Evolutionary conservation across 2,113 vertebrate genomes (phyloP), one percentile per base, ranked within the genome.

Genomic region (Ictidomys tridecemlineatus): DNA sequence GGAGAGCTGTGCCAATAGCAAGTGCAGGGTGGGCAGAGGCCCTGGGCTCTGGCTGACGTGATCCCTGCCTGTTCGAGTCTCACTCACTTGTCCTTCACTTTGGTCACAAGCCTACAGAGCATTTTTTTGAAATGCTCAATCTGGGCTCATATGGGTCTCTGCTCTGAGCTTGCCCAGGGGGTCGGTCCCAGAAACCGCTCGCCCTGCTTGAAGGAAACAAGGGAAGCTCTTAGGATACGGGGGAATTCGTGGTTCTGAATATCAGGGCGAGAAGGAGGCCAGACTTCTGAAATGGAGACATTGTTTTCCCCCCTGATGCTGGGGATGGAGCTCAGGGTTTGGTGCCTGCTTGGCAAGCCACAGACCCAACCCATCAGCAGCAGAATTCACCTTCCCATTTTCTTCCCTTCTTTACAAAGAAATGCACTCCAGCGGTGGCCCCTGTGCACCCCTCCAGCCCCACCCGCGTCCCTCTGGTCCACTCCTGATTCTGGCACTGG

Each of bases 51-150:
- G 14, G 63, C 58, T n/a, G n/a, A 30, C 42, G 37, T 0, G 34
- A 1, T 1, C 4, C 61, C 70, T 45, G n/a, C 9, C 0, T 8
- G 4, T 17, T 14, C 2, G 20, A 12, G 56, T 12, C 14, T 37
- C 16, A 22, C 28, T 17, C 37, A 5, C n/a, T 51, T 17, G 24
- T 26, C 53, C 77, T 73, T 34, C 17, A 3, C 20, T 78, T 70
- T 14, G 24, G 16, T 28, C 65, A 56, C n/a, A 87, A 63, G 4
- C 48, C 30, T 24, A 11, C 24, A 24, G 5, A 30, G 37, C 28
- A 4, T 84, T 63, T 92, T 42, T 45, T 45, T 8, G 42, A 45
- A 45, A 45, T 45, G 42, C 42, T 45, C 42, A 45, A 45, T 7
- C 42, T n/a, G 1, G 1, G 18, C 22, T 88, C 17, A 56, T 56